These are phyloP conservation scores for Nymphalis c-album DNA, from an alignment of 2,888 invertebrate genomes.

Conservation along the genomic window DNA sequence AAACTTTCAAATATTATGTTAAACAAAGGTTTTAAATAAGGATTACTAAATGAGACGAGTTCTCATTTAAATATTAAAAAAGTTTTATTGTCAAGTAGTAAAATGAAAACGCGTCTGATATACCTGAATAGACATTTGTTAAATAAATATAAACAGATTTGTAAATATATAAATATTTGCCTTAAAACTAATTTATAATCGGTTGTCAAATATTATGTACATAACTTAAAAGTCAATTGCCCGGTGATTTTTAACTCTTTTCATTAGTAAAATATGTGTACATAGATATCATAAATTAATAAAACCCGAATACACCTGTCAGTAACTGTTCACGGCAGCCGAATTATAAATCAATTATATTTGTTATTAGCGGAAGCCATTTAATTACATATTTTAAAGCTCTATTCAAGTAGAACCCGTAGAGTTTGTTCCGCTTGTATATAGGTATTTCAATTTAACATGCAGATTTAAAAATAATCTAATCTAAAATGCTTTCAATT, in stretches of 20 bases:
- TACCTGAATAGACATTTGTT: too few species aligned
- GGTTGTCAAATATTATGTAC: background rate
- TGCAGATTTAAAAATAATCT: too few species aligned
- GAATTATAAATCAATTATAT: conserved; percentile 38
- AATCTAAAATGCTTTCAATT: background rate
- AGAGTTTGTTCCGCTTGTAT: background rate
- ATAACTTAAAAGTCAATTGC: background rate
- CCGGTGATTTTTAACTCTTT: background rate
- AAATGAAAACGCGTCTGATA: too few species aligned
- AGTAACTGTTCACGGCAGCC: conserved; percentile 34
- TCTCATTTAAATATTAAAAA: too few species aligned
- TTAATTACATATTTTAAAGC: conserved; percentile 33
- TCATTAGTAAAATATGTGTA: background rate
- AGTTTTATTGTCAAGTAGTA: too few species aligned
- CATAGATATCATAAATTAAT: background rate
- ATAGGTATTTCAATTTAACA: too few species aligned
- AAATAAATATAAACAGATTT: too few species aligned
- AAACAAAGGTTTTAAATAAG: too few species aligned
- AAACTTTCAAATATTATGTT: too few species aligned
- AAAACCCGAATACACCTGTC: conserved; percentile 21
- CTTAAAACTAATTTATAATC: background rate
- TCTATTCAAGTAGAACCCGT: conserved; percentile 15
- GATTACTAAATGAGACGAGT: too few species aligned
- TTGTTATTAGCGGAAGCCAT: conserved; percentile 43
- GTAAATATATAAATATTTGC: too few species aligned